phyloP scores from a whole-genome alignment of 1,140 invertebrate species.

The Popillia japonica region DNA sequence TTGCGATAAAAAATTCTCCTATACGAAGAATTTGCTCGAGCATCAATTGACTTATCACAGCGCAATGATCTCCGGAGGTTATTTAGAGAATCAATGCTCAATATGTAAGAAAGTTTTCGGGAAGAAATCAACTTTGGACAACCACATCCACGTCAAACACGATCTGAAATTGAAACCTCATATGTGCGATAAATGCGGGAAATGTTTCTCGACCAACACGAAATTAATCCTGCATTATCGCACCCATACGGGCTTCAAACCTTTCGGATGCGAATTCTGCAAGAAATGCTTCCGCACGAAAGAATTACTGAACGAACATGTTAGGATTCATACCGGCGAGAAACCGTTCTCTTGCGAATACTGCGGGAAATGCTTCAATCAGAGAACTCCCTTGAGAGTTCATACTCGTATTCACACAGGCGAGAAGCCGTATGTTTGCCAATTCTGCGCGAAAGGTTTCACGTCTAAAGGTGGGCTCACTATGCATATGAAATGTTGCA shows the following conservation, averaged over 20 bases:
- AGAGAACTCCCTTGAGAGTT: slow-evolving; percentile 51
- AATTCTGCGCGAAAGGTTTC: slow-evolving; percentile 70
- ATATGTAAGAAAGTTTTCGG: slow-evolving; percentile 22
- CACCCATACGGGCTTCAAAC: slow-evolving; percentile 56
- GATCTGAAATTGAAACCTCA: slow-evolving; percentile 20
- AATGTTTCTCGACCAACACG: slow-evolving; percentile 40
- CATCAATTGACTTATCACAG: slow-evolving; percentile 50
- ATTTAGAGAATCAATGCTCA: slow-evolving; percentile 27
- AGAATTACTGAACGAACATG: slow-evolving; percentile 61
- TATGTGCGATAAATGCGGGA: slow-evolving; percentile 41
- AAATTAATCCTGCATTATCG: slow-evolving; percentile 32
- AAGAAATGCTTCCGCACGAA: slow-evolving; percentile 65
- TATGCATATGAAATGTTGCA: slow-evolving; percentile 43
- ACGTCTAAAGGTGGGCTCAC: slow-evolving; percentile 47
- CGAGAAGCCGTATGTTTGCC: slow-evolving; percentile 78
- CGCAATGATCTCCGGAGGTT: not conserved
- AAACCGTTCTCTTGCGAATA: slow-evolving; percentile 47
- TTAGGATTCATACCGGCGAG: slow-evolving; percentile 55
- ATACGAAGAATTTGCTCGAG: slow-evolving; percentile 60
- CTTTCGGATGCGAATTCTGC: slow-evolving; percentile 66
- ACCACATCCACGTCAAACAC: slow-evolving; percentile 25
- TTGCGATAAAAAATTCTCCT: slow-evolving; percentile 67
- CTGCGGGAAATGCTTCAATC: slow-evolving; percentile 48
- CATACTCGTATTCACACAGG: slow-evolving; percentile 53
- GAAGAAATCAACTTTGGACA: slow-evolving; percentile 3